A percentile compares a stretch with the other conserved stretches of the same genome.
These are phyloP conservation scores for Mola mola DNA, from an alignment of 2,113 vertebrate genomes.

Conservation along the genomic window DNA sequence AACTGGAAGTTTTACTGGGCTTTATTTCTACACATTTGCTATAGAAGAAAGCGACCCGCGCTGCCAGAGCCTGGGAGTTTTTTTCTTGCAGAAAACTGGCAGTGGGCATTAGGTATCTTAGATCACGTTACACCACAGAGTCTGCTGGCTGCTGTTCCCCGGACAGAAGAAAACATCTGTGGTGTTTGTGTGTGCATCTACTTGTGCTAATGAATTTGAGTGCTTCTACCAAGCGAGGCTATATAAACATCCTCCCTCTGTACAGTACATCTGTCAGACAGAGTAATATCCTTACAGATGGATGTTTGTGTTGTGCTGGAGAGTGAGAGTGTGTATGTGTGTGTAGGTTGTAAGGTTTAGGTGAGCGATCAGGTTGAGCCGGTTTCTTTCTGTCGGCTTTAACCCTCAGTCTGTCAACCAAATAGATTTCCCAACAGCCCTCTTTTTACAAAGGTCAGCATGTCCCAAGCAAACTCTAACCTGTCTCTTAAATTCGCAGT, in stretches of 20 bases:
- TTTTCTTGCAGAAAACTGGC: no score
- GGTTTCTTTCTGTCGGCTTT: conserved; percentile 50
- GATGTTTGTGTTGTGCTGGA: conserved; percentile 1
- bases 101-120: conserved; percentile 25
- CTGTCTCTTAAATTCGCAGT: neutral
- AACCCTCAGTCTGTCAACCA: conserved; percentile 22
- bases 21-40: neutral
- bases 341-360: conserved; percentile 15
- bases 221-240: neutral
- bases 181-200: conserved; percentile 22
- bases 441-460: conserved; percentile 25
- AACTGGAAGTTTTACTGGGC: neutral
- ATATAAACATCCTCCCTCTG: conserved; percentile 11
- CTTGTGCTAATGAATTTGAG: conserved; percentile 14
- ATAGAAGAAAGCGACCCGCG: conserved; percentile 1
- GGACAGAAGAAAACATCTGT: conserved; percentile 20
- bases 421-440: conserved; percentile 31
- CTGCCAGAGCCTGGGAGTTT: no score
- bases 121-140: conserved; percentile 53
- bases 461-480: conserved; percentile 1
- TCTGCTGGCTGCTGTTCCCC: conserved; percentile 8
- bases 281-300: conserved; percentile 2
- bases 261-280: neutral
- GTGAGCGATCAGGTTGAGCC: conserved; percentile 64
- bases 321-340: conserved; percentile 5